Evolutionary conservation across 2,888 invertebrate species (phyloP).

Genomic region (Callosobruchus maculatus): DNA sequence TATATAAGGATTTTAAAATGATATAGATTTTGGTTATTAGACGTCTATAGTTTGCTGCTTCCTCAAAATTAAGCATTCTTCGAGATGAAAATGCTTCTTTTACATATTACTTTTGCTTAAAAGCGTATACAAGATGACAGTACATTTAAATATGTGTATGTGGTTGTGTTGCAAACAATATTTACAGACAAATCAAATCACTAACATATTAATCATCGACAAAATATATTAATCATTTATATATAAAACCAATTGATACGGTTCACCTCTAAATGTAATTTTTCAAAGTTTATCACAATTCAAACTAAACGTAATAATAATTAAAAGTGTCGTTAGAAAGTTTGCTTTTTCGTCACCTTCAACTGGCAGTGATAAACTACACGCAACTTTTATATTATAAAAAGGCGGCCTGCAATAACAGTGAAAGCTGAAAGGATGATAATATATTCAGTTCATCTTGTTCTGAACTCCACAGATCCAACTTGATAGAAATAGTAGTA

Average conservation of each 20-base stretch:
- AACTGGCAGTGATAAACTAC: constrained; percentile 38
- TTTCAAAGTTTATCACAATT: constrained; percentile 40
- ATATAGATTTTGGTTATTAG: neutral
- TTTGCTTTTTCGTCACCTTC: constrained; percentile 6
- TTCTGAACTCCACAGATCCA: too few relatives aligned
- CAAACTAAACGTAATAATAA: constrained; percentile 3
- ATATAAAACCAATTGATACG: constrained; percentile 19
- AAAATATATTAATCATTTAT: constrained; percentile 14
- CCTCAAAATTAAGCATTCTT: neutral
- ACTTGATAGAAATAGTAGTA: too few relatives aligned
- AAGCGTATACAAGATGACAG: neutral
- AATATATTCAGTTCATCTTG: constrained; percentile 3
- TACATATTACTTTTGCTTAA: neutral
- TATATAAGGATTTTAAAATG: constrained; percentile 3
- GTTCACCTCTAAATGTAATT: constrained; percentile 36
- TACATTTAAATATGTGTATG: neutral
- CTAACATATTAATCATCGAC: constrained; percentile 17
- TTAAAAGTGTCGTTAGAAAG: constrained; percentile 14
- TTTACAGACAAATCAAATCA: constrained; percentile 38
- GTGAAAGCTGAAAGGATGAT: neutral
- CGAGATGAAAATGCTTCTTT: neutral
- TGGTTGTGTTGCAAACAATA: constrained; percentile 38
- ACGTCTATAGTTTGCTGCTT: neutral
- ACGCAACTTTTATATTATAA: neutral
- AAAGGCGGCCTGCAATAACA: neutral